Evolutionary conservation across 2,888 invertebrate genomes (phyloP), one percentile per base, ranked within the genome.

Genomic region (Drosophila borborema): DNA sequence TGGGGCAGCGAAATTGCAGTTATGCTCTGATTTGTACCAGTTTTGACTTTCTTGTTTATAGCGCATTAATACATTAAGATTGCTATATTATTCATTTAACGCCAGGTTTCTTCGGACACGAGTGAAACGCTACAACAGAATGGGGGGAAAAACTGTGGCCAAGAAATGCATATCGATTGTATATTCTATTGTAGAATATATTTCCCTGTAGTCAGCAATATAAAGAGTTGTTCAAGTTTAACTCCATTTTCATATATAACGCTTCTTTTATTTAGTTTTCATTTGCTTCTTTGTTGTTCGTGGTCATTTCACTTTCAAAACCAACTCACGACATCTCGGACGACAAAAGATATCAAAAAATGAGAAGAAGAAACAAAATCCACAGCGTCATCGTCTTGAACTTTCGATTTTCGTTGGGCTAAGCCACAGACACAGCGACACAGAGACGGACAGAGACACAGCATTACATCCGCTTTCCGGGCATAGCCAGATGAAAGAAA

Each of bases 1-100:
- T 80, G 83, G 81, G 74, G 88, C 81, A 87, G 90, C 91, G 86
- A 91, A 90, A 91, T 89, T 92, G 92, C 92, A 92, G 93, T 92
- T 92, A 92, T 93, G 93, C 93, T 92, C 92, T 93, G 91, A 92
- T 92, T 92, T 93, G 91, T 92, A 91, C 91, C 91, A 92, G 92
- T 92, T 92, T 92, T 88, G 91, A 92, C 92, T 93, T 92, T 93
- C 93, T 93, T 91, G 91, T 91, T 91, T 91, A 91, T 88, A 77
- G 82, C 88, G 81, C 86, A 90, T 90, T 86, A 84, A 86, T 86
- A 88, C 90, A 86, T 86, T 74, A 66, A 88, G 86, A 89, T 89
- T 81, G 89, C 89, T 89, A 79, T 90, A 83, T 90, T 86, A 86
- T 86, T 82, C 86, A 90, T 90, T 90, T 86, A 90, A 90, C 86